phyloP scores from a whole-genome alignment of 2,888 invertebrate genomes.

The Drosophila pseudotalamancana region DNA sequence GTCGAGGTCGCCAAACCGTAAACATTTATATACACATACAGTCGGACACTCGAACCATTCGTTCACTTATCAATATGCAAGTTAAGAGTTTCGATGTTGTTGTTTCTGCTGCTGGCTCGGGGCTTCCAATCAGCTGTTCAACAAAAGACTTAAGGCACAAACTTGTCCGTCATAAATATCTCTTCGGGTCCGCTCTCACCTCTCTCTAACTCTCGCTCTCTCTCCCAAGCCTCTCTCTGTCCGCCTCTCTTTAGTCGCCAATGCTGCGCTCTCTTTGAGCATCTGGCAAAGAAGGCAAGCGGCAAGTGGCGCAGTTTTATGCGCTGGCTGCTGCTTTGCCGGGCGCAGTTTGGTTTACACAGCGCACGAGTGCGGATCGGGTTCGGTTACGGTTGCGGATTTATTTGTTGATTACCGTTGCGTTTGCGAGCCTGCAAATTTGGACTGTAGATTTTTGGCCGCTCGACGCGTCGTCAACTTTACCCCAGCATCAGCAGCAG shows the following conservation, averaged over 20 bases:
- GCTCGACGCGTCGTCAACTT: constrained; percentile 21
- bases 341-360: constrained; percentile 79
- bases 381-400: constrained; percentile 50
- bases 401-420: constrained; percentile 30
- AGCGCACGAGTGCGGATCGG: constrained; percentile 74
- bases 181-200: constrained; percentile 42
- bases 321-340: constrained; percentile 72
- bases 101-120: constrained; percentile 22
- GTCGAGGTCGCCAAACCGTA: constrained; percentile 75
- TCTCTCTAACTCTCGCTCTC: constrained; percentile 39
- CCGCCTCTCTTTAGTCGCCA: constrained; percentile 24
- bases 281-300: constrained; percentile 45
- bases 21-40: constrained; percentile 57
- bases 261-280: constrained; percentile 32
- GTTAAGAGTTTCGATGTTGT: constrained; percentile 38
- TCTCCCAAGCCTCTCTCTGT: constrained; percentile 37
- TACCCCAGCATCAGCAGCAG: background rate
- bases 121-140: constrained; percentile 70
- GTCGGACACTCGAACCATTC: constrained; percentile 8
- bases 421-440: constrained; percentile 28
- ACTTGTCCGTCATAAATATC: constrained; percentile 75
- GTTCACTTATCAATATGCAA: constrained; percentile 68
- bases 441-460: constrained; percentile 1
- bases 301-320: constrained; percentile 75
- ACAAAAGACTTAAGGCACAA: constrained; percentile 74